Evolutionary conservation across 2,888 invertebrate genomes (phyloP).

Genomic region (Sesamia inferens): DNA sequence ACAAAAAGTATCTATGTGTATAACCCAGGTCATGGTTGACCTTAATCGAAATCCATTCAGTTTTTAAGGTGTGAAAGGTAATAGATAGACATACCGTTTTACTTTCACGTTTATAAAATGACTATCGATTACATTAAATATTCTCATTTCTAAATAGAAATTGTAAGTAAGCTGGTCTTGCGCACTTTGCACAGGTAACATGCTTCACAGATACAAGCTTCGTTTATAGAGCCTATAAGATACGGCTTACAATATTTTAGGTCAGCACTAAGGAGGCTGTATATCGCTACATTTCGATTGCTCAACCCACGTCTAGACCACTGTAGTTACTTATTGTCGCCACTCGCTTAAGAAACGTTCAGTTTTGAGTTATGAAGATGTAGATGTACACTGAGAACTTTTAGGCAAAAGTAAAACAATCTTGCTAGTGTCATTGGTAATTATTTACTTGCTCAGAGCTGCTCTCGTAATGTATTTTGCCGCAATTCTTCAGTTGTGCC

Average conservation of each 20-base stretch:
- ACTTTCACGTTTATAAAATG: not conserved
- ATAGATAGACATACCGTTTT: not conserved
- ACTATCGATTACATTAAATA: not conserved
- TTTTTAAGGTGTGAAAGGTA: not conserved
- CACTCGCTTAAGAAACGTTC: slow-evolving; percentile 23
- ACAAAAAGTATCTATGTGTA: no score
- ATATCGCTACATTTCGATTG: slow-evolving; percentile 46
- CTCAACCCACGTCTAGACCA: slow-evolving; percentile 54
- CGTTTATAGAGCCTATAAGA: slow-evolving; percentile 6
- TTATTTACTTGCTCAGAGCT: slow-evolving; percentile 8
- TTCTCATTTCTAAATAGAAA: not conserved
- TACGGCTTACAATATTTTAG: slow-evolving; percentile 39
- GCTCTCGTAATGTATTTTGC: slow-evolving; percentile 28
- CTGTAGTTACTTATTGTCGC: slow-evolving; percentile 54
- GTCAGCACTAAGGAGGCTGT: slow-evolving; percentile 45
- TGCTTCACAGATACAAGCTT: not conserved
- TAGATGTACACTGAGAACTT: slow-evolving; percentile 10
- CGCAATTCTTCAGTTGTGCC: slow-evolving; percentile 33
- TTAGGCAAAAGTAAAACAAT: slow-evolving; percentile 19
- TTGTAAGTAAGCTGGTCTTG: not conserved
- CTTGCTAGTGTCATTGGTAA: slow-evolving; percentile 4
- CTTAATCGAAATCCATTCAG: not conserved
- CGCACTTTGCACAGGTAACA: not conserved
- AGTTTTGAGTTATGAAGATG: slow-evolving; percentile 45
- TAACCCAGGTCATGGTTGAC: not conserved